Conservation (phyloP, 2,797 vertebrate species). For the Macropodus opercularis region DNA sequence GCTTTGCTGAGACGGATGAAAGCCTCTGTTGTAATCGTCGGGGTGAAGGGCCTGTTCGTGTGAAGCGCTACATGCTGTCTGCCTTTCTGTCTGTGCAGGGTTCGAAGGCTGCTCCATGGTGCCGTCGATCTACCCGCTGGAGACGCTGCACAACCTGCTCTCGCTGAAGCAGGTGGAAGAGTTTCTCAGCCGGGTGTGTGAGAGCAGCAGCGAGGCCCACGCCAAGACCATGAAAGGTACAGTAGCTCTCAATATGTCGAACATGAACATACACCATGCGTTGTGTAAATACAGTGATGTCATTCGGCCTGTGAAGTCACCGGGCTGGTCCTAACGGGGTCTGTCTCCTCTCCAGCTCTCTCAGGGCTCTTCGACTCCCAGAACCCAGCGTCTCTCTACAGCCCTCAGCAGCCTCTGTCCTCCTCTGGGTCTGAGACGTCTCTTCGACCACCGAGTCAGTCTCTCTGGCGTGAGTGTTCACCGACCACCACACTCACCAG, state of each 20-base stretch:
- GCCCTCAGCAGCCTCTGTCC: constrained; percentile 83
- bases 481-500: too few species aligned
- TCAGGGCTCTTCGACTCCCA: constrained; percentile 89
- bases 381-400: constrained; percentile 85
- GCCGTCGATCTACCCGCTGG: constrained; percentile 95
- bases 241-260: constrained; percentile 35
- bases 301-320: too few species aligned
- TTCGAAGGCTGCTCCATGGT: constrained; percentile 99
- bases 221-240: constrained; percentile 87
- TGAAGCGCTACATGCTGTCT: constrained; percentile 43
- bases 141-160: constrained; percentile 98
- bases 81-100: constrained; percentile 80
- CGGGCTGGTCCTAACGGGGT: constrained; percentile 1
- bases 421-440: constrained; percentile 78
- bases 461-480: constrained; percentile 91
- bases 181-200: constrained; percentile 91
- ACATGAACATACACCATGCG: too few species aligned
- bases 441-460: constrained; percentile 81
- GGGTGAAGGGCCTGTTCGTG: too few species aligned
- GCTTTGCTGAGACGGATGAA: too few species aligned
- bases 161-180: constrained; percentile 95
- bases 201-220: constrained; percentile 86
- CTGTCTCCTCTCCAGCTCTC: constrained; percentile 63
- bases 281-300: too few species aligned
- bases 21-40: too few species aligned